Evolutionary conservation across 2,797 vertebrate genomes (phyloP), one percentile per base, ranked within the genome.

Genomic region (Heliangelus exortis): DNA sequence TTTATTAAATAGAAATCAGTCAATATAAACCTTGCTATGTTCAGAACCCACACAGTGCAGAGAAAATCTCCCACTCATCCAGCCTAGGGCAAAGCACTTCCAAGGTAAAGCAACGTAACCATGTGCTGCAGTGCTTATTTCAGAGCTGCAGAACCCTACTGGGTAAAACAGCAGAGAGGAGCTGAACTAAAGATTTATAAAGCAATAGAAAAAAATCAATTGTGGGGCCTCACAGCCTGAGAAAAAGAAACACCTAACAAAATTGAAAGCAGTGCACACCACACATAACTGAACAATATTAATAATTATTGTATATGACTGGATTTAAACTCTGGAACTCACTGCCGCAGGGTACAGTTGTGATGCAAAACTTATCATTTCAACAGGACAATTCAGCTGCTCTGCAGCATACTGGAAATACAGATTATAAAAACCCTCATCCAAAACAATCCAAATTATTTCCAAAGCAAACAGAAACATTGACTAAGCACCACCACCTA

Each of bases 1-100:
- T 95, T 95, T 96, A 92, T 96, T 94, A 94, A 95, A 90, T 63
- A 93, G 39, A 92, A 96, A 92, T 66, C 91, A 86, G 74, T 88
- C 92, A 90, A 86, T 95, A 88, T 73, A 93, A 96, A 96, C 82
- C 91, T 95, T 91, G 91, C 45, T 81, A 92, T 86, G 67, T 39
- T 91, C 73, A 81, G 69, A 96, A 86, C 85, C 89, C 93, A 96
- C 80, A 15, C 87, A 96, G 53, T 29, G 2, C 66, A 88, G 69
- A 80, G 67, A 87, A 91, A 78, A 76, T 86, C 84, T 95, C 85
- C 73, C 84, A 89, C 92, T 67, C 84, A 88, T 63, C 54, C 82
- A 92, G 39, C 21, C 73, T 69, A 55, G 73, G 93, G 83, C 79
- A 93, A 89, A 91, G 45, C 80, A 66, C 29, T 94, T 88, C 48